Base-by-base conservation (phyloP, 2,797 vertebrate genomes). In the Lagodon rhomboides region DNA sequence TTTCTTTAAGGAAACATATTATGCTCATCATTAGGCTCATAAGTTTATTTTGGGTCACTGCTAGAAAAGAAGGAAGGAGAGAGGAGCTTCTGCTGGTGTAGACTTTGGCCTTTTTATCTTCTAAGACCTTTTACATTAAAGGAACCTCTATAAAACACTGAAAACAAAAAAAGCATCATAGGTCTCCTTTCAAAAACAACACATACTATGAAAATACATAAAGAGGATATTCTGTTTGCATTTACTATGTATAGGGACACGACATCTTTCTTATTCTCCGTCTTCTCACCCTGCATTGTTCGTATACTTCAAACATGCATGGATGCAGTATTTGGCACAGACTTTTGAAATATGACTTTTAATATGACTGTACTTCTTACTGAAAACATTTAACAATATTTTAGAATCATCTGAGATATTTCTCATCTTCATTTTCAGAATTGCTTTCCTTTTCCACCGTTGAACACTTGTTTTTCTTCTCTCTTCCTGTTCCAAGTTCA, bases 381-480 rank as follows among this genome's bases (percentile, higher is more conserved):
- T 38, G 25, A 47, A 64, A 41, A 15, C 13, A 60, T 61, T 61
- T 30, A 13, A 56, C 51, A 55, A 23, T n/a, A 17, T 68, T 62
- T 51, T 22, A 9, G 12, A 49, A 44, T 46, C 6, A 50, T 25
- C 30, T 7, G 10, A 18, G 54, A 56, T 27, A 43, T 50, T 49
- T 56, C 2, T 23, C 25, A 43, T 23, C 10, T 38, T 44, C 34
- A 10, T 38, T 34, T 34, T 34, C 34, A 34, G 34, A 34, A 34
- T 34, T 34, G 6, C 34, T 34, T 34, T 34, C 34, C 6, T 60
- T 53, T 59, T 22, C 23, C 41, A 55, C 16, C 30, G 34, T 38
- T 27, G 34, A 38, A 38, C 34, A 38, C 34, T 38, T 38, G 34
- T 38, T 51, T 25, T 30, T 27, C 5, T 10, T 5, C 67, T 44